Base-by-base conservation (phyloP, 2,113 vertebrate species). In the Pomatorhinus ruficollis region DNA sequence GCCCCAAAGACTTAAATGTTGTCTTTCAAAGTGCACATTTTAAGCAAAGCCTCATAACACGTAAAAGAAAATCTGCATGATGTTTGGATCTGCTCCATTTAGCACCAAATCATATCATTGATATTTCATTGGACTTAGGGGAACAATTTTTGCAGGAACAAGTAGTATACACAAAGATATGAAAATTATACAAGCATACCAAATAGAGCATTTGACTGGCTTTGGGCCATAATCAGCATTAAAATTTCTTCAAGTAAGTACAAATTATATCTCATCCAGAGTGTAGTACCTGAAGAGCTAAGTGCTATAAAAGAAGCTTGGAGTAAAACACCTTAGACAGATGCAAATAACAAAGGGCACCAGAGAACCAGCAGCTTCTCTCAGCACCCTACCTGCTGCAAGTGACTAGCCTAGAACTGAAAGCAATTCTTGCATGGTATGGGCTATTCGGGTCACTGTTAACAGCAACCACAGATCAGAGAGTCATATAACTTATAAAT, bases 81-180 rank as follows among this genome's bases (percentile, higher is more conserved):
- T 57, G 63, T 65, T 90, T 88, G 59, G 63, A 94, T 95, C 68
- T 74, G 80, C 91, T 95, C 89, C 86, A 90, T 92, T 93, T 96
- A 94, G 83, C 64, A 86, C 52, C 90, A 92, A 95, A 77, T 80
- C 33, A 4, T 61, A 88, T 66, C 79, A 89, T 49, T 42, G 63
- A 93, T 63, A 86, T 90, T 92, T 90, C 81, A 72, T 21, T 86
- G 80, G 66, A 93, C 79, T 90, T 90, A 71, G 19, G 83, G 94
- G 88, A 59, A 70, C 86, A 86, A 86, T 94, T 83, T 93, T 66
- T 89, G 49, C 47, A 89, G 52, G 50, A 85, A 90, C 45, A 79
- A 88, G 66, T n/a, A 64, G 76, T 42, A 89, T 60, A 90, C 17
- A 96, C 45, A 71, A 72, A 90, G 68, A 93, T 61, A 86, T 12